Base-by-base conservation (phyloP, 2,888 invertebrate genomes). In the Atethmia centrago region DNA sequence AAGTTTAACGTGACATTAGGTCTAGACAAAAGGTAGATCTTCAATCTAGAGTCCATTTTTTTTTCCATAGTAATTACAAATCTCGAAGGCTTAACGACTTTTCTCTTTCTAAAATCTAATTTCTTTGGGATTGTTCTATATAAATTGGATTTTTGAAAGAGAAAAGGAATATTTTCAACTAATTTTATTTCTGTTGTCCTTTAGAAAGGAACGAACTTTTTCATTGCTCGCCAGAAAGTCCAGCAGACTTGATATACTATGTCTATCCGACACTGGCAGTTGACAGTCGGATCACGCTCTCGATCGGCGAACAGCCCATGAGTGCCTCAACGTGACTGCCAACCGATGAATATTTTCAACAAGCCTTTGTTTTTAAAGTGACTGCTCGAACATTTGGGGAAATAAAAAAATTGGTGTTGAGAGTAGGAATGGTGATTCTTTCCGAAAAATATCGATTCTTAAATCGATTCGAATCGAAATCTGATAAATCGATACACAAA, bases 301-400 rank as follows among this genome's bases (percentile, higher is more conserved):
- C 90, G 90, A 92, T 92, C 89, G 86, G 86, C 87, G 88, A 90
- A 88, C 80, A 84, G 87, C 84, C 86, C 87, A 86, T 90, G 92
- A 93, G 93, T 92, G 91, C 80, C 83, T 59, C 84, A 88, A 92
- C 92, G 92, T 92, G 92, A 87, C 90, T 88, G 72, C 65, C 74
- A 82, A 58, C 74, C 85, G 87, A 89, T 90, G 92, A 90, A 90
- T 91, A 90, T 89, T 88, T 85, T 83, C 86, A 88, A 86, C 86
- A 83, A 80, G 80, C 79, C 79, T 82, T 91, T 90, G 89, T 91
- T 90, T 91, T 89, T 88, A 84, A 79, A 83, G 74, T 79, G 79
- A 71, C 69, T 79, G 59, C 63, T 61, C 56, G 66, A 65, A 68
- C 59, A 79, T 72, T 74, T 74, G 14, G 65, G 19, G 16, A 67